A percentile compares a stretch with the other conserved stretches of the same genome.
Conservation (phyloP, 2,113 vertebrate species). For the Nycticryphes semicollaris region DNA sequence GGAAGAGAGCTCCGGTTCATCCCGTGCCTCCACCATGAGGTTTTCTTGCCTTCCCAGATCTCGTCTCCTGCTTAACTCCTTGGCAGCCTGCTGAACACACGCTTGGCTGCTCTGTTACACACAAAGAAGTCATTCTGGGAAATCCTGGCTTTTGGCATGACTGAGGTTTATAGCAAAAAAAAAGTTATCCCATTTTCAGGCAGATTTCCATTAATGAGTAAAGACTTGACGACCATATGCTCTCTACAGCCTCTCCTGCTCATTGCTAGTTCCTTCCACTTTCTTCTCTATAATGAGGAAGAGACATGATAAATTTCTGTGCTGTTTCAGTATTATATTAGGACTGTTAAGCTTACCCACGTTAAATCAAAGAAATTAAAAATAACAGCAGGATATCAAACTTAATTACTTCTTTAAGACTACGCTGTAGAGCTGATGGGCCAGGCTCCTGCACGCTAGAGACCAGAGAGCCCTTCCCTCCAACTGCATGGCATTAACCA, state of each 20-base stretch:
- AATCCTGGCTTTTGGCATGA: conserved; percentile 26
- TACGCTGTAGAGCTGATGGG: neutral
- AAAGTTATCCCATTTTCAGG: conserved; percentile 44
- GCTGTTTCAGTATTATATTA: neutral
- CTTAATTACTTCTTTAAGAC: neutral
- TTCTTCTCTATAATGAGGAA: neutral
- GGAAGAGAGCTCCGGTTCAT: neutral
- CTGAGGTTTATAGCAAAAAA: conserved; percentile 10
- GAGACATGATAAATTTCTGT: neutral
- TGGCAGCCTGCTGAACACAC: neutral
- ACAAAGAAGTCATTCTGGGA: conserved; percentile 24
- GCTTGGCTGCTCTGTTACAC: neutral
- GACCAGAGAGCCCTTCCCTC: neutral
- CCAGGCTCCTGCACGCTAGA: neutral
- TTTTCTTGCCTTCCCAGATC: neutral
- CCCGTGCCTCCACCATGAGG: accelerated
- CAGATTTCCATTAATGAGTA: conserved; percentile 54
- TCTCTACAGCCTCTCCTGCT: conserved; percentile 24
- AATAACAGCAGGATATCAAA: neutral
- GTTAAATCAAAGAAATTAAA: neutral
- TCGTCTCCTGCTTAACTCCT: neutral
- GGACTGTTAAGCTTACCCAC: neutral
- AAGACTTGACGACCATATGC: conserved; percentile 39
- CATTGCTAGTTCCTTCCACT: neutral
- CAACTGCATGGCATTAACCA: accelerated